Conservation (phyloP, 2,888 invertebrate species). For the Deroplatys truncata region DNA sequence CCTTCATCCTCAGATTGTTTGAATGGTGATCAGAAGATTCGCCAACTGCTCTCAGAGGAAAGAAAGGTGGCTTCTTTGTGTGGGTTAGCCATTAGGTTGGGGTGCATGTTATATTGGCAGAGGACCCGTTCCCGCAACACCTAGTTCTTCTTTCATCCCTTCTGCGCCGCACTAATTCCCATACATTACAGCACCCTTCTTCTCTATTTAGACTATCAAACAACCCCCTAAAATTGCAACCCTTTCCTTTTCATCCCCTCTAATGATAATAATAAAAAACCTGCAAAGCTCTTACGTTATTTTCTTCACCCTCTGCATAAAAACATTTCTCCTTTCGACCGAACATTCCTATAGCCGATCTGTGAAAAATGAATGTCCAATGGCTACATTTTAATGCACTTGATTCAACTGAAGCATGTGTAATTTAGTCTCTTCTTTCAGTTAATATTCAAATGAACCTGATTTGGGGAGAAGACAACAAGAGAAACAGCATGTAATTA, state of each 20-base stretch:
- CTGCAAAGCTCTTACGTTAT: neutral
- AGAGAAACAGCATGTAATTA: no score
- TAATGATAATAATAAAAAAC: slow-evolving; percentile 1
- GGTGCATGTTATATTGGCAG: neutral
- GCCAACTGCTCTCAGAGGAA: neutral
- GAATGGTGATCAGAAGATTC: neutral
- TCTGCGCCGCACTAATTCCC: slow-evolving; percentile 5
- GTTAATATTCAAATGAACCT: no score
- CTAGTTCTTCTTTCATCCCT: neutral
- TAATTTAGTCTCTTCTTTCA: no score
- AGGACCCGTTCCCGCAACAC: neutral
- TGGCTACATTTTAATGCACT: neutral
- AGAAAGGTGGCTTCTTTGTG: neutral
- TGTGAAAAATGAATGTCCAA: neutral
- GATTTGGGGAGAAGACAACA: no score
- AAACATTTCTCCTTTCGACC: neutral
- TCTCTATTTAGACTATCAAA: slow-evolving; percentile 15
- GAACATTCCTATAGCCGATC: neutral
- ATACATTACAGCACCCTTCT: slow-evolving; percentile 16
- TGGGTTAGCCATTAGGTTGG: neutral
- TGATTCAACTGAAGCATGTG: neutral
- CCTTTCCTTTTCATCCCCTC: slow-evolving; percentile 12
- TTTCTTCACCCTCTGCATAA: neutral
- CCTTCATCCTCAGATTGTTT: neutral
- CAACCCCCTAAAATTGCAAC: slow-evolving; percentile 14